Conservation (phyloP, 2,888 invertebrate species). For the Ceriagrion tenellum region DNA sequence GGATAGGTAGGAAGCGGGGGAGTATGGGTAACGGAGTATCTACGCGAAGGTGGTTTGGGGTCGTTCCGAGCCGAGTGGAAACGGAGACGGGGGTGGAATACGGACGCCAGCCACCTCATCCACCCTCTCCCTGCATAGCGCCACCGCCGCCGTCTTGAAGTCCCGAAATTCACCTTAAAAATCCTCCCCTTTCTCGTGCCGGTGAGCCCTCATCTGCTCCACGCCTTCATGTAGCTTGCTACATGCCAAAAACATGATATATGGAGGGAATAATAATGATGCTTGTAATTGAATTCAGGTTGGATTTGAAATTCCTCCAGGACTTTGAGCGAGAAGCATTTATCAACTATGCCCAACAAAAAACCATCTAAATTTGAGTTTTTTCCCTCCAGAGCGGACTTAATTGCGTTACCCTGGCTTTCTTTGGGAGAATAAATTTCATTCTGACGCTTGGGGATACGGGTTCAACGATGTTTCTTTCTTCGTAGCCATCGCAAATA, state of each 20-base stretch:
- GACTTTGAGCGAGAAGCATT: constrained; percentile 47
- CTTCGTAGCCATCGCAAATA: neutral
- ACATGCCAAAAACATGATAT: constrained; percentile 61
- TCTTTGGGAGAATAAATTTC: constrained; percentile 7
- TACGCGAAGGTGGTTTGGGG: neutral
- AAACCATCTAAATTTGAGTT: neutral
- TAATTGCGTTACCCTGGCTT: neutral
- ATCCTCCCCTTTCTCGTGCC: neutral
- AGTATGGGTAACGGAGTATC: neutral
- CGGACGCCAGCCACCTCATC: constrained; percentile 23
- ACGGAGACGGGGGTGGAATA: constrained; percentile 27
- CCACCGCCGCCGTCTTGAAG: neutral
- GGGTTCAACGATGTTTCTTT: neutral
- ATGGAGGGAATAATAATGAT: constrained; percentile 55
- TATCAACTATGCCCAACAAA: constrained; percentile 40
- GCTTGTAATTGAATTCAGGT: constrained; percentile 61
- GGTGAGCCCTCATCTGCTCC: constrained; percentile 45
- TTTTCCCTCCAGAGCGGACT: neutral
- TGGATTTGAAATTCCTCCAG: constrained; percentile 17
- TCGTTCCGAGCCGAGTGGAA: neutral
- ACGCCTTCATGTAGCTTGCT: constrained; percentile 41
- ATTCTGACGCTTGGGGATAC: neutral
- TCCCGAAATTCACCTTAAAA: neutral
- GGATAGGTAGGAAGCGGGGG: neutral
- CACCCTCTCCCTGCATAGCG: neutral